phyloP scores from a whole-genome alignment of 2,797 vertebrate species.

The Morus bassanus region DNA sequence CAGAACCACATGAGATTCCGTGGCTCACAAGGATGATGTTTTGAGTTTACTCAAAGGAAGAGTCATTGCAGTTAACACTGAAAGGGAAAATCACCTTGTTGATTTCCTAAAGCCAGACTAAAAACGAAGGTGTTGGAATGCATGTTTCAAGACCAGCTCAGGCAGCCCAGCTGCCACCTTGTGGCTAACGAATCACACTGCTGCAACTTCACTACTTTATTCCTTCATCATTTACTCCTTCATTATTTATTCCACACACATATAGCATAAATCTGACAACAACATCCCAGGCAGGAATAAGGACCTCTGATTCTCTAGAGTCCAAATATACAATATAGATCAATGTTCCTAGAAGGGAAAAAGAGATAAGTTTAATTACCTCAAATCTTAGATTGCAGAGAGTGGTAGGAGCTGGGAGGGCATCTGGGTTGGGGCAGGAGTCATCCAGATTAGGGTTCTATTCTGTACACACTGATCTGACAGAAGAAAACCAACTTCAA shows the following conservation, averaged over 20 bases:
- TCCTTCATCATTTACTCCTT: neutral
- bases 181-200: conserved; percentile 45
- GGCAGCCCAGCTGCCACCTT: conserved; percentile 62
- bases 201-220: neutral
- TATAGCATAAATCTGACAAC: conserved; percentile 35
- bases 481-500: neutral
- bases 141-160: neutral
- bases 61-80: neutral
- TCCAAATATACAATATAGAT: conserved; percentile 51
- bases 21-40: neutral
- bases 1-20: neutral
- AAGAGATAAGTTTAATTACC: conserved; percentile 67
- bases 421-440: conserved; percentile 9
- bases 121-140: neutral
- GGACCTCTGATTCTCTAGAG: conserved; percentile 61
- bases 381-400: conserved; percentile 15
- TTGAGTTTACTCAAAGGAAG: neutral
- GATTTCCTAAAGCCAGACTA: neutral
- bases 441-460: neutral
- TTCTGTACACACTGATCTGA: neutral
- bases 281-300: conserved; percentile 51
- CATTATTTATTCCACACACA: neutral
- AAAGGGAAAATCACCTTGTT: neutral
- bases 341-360: conserved; percentile 32
- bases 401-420: neutral